Conservation (phyloP, 2,888 invertebrate species). For the Molanna angustata region DNA sequence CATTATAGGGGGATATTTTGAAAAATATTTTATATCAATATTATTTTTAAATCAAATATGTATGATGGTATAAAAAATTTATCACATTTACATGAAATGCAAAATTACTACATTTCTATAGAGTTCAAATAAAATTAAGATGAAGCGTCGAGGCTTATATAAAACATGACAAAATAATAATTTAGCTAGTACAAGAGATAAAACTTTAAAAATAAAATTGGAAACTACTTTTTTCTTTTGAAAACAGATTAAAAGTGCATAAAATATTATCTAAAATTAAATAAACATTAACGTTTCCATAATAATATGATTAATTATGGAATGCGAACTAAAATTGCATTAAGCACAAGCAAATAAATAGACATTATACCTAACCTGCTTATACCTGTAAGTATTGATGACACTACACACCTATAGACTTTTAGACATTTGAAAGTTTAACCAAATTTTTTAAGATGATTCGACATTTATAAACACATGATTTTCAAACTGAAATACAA, state of each 20-base stretch:
- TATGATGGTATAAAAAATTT: neutral
- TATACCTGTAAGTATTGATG: slow-evolving; percentile 24
- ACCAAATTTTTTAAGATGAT: neutral
- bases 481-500: neutral
- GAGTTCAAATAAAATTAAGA: neutral
- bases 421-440: slow-evolving; percentile 20
- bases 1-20: no score
- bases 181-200: neutral
- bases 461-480: neutral
- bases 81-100: neutral
- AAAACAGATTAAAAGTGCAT: neutral
- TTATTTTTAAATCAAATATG: neutral
- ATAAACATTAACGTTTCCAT: neutral
- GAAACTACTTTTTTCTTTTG: neutral
- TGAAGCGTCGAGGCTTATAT: neutral
- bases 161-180: neutral
- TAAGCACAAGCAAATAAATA: no score
- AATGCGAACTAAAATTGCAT: no score
- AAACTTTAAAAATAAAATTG: neutral
- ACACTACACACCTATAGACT: slow-evolving; percentile 27
- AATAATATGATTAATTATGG: no score
- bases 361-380: neutral
- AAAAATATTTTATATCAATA: no score
- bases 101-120: neutral
- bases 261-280: neutral